Conservation (phyloP, 1,140 invertebrate species). For the Drosophila cardini region DNA sequence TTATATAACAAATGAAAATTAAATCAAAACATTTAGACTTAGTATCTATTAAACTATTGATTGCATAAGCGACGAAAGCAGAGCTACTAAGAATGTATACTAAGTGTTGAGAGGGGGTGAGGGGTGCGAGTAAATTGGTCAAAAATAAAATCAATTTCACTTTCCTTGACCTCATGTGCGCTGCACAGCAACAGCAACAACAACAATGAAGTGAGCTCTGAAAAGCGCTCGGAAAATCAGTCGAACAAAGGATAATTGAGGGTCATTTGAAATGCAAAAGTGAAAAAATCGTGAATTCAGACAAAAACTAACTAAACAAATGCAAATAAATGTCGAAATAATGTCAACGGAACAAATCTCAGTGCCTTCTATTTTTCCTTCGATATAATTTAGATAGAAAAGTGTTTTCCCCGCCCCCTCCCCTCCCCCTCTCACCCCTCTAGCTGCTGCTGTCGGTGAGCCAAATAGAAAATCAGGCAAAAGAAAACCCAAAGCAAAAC, state of each 20-base stretch:
- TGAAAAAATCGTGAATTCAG: slow-evolving; percentile 55
- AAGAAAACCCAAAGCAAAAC: not conserved
- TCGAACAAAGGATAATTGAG: slow-evolving; percentile 81
- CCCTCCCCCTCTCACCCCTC: not conserved
- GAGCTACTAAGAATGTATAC: not conserved
- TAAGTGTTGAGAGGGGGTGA: not conserved
- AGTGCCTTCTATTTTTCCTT: not conserved
- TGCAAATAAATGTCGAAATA: slow-evolving; percentile 78
- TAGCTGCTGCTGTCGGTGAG: slow-evolving; percentile 43
- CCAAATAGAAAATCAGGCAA: slow-evolving; percentile 33
- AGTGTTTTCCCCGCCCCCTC: not conserved
- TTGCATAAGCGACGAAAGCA: slow-evolving; percentile 19
- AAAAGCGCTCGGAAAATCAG: slow-evolving; percentile 39
- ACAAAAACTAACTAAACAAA: slow-evolving; percentile 19
- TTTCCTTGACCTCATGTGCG: slow-evolving; percentile 77
- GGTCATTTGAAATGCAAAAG: slow-evolving; percentile 81
- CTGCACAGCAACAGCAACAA: slow-evolving; percentile 4
- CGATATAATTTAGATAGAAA: slow-evolving; percentile 3
- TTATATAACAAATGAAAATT: too few species aligned
- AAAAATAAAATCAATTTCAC: slow-evolving; percentile 69
- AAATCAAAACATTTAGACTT: slow-evolving; percentile 10
- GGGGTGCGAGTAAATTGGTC: too few species aligned
- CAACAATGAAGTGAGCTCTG: slow-evolving; percentile 16
- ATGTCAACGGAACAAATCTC: slow-evolving; percentile 54
- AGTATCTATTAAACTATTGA: slow-evolving; percentile 27